Evolutionary conservation across 2,113 vertebrate genomes (phyloP).

Genomic region (Dicaeum eximium): DNA sequence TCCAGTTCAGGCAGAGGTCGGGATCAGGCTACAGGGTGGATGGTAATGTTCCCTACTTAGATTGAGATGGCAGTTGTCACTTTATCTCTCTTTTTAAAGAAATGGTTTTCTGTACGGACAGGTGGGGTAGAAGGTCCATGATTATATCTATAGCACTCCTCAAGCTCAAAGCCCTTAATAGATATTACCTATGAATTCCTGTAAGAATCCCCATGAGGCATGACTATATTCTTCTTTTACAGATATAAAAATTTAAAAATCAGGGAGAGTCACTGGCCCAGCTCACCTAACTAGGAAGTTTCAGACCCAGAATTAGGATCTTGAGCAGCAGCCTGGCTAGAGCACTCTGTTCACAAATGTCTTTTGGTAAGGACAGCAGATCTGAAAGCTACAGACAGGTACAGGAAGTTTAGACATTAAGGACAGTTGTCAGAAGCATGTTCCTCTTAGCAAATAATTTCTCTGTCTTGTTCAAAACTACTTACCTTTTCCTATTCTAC

Average conservation of each 20-base stretch:
- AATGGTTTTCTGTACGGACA: not conserved
- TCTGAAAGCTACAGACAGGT: not conserved
- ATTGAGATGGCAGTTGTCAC: not conserved
- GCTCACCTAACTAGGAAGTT: not conserved
- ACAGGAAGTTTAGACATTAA: not conserved
- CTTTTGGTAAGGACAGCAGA: not conserved
- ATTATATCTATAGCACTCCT: not conserved
- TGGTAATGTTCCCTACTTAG: not conserved
- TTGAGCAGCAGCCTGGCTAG: not conserved
- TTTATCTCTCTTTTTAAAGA: not conserved
- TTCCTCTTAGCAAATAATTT: not conserved
- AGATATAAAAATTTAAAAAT: not conserved
- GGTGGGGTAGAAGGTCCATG: not conserved
- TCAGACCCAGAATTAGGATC: not conserved
- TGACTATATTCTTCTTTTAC: not conserved
- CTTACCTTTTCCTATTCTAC: not conserved
- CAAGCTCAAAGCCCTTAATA: not conserved
- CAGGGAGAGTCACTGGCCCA: not conserved
- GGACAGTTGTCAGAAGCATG: not conserved
- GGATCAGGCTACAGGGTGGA: not conserved
- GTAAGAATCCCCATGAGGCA: not conserved
- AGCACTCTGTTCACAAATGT: not conserved
- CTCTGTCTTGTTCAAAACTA: not conserved
- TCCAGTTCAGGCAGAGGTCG: not conserved
- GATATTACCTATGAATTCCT: not conserved